These are phyloP conservation scores for Sebastes kiyomatsui DNA, from an alignment of 2,797 vertebrate species.

Conservation along the genomic window DNA sequence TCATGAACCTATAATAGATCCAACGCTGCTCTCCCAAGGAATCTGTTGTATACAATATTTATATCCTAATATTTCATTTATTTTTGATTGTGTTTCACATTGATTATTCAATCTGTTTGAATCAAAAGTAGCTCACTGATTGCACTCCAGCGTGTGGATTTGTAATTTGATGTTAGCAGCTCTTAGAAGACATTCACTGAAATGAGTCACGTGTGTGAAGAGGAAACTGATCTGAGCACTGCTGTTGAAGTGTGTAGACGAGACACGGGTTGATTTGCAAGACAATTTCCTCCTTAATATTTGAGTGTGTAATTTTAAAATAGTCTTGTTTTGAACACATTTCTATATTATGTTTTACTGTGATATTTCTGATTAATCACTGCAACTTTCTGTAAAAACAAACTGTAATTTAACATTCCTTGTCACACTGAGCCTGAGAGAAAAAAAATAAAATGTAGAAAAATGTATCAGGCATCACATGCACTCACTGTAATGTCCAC, in stretches of 20 bases:
- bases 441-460: conserved; percentile 22
- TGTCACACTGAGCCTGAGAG: conserved; percentile 45
- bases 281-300: neutral
- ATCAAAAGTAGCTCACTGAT: conserved; percentile 4
- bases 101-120: conserved; percentile 8
- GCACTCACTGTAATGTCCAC: neutral
- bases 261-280: conserved; percentile 2
- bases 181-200: neutral
- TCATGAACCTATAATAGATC: neutral
- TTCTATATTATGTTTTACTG: conserved; percentile 25
- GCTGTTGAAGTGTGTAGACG: conserved; percentile 6
- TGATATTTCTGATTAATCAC: conserved; percentile 32
- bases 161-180: neutral
- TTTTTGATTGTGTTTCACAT: neutral
- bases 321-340: conserved; percentile 16
- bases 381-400: conserved; percentile 45
- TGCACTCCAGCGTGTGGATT: conserved; percentile 2
- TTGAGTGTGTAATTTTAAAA: conserved; percentile 11
- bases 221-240: conserved; percentile 20
- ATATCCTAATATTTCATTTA: neutral
- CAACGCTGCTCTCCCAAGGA: neutral
- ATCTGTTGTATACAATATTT: neutral
- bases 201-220: neutral
- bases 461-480: neutral
- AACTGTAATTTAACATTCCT: conserved; percentile 51